phyloP scores from a whole-genome alignment of 2,113 vertebrate species.

The Neogale vison region DNA sequence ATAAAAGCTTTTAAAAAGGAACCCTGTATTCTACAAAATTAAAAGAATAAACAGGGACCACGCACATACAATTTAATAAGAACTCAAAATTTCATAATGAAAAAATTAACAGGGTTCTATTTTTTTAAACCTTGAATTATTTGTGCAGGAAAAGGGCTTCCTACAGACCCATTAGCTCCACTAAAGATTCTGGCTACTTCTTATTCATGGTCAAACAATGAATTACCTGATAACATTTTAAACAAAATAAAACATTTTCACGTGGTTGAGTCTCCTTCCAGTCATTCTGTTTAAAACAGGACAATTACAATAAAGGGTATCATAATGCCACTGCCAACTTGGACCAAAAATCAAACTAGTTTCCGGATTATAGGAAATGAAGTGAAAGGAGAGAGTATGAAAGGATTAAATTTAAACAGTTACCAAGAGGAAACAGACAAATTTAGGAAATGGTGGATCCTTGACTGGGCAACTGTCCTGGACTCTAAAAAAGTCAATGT shows the following conservation, averaged over 20 bases:
- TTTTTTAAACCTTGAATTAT: constrained; percentile 31
- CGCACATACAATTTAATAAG: neutral
- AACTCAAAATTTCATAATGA: constrained; percentile 15
- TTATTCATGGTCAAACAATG: neutral
- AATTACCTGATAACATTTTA: constrained; percentile 31
- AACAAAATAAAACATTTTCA: constrained; percentile 8
- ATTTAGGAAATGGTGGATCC: neutral
- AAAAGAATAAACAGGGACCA: constrained; percentile 34
- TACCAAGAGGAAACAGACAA: neutral
- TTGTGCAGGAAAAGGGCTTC: constrained; percentile 1
- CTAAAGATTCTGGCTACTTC: neutral
- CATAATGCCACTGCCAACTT: neutral
- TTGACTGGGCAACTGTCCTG: neutral
- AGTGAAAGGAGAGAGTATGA: neutral
- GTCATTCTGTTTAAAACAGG: neutral
- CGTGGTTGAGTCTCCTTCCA: neutral
- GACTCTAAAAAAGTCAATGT: constrained; percentile 9
- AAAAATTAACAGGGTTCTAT: constrained; percentile 2
- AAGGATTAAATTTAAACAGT: constrained; percentile 15
- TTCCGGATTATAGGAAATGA: constrained; percentile 18
- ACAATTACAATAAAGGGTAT: constrained; percentile 24
- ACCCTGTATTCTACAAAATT: constrained; percentile 25
- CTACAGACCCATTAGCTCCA: neutral
- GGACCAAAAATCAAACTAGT: constrained; percentile 38
- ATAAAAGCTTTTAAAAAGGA: neutral